Base-by-base conservation (phyloP, 2,113 vertebrate genomes). In the Ranitomeya variabilis region DNA sequence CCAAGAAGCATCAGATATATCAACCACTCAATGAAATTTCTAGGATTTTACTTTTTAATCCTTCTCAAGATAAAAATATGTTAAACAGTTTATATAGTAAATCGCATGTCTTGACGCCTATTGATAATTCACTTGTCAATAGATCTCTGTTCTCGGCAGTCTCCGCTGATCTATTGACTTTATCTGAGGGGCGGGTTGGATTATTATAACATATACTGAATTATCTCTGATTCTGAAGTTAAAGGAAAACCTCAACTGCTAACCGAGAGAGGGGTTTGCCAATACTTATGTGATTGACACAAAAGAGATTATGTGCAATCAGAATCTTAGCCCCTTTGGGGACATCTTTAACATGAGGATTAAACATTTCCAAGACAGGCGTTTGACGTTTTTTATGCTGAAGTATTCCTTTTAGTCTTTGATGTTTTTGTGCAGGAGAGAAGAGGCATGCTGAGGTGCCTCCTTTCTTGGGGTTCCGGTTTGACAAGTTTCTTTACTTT, bases 271-370 rank as follows among this genome's bases (percentile, higher is more conserved):
- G 37, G 3, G 60, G 52, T 59, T 52, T 66, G 66, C 81, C 82
- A 78, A 89, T 57, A 89, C 59, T 79, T 84, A 64, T 79, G 87
- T 89, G 87, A 89, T 89, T 85, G 87, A 83, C 87, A 89, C 82
- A 89, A 89, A 89, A 89, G 87, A 85, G 87, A 89, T 89, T 89
- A 89, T 89, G 87, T 89, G 87, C 82, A 85, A 89, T 89, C 87
- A 89, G 73, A 89, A 89, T 84, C 87, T 64, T 45, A 85, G 62
- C 82, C 87, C 87, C 87, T 89, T 85, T 89, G 87, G 87, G 87
- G 81, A 89, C 87, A 84, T 89, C 87, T 85, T 89, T 89, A 89
- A 85, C 87, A 89, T 23, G 87, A 79, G 87, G 87, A 89, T 89
- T 89, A 89, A 85, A 89, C 87, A 89, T 89, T 84, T 89, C 73